Base-by-base conservation (phyloP, 1,140 invertebrate species). In the Caenorhabditis brenneri region DNA sequence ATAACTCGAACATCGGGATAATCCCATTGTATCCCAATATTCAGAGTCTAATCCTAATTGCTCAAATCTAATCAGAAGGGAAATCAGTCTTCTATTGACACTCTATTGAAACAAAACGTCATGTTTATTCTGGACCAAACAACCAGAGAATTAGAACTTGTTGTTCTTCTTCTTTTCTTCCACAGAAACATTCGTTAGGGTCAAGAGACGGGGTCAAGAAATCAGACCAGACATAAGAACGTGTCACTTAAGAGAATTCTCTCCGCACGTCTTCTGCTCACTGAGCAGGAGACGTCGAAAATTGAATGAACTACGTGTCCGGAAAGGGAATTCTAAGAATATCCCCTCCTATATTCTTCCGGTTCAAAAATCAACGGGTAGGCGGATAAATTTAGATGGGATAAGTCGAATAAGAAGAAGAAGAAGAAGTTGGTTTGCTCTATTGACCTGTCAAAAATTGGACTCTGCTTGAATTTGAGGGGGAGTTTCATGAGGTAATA, bases 341-440 rank as follows among this genome's bases (percentile, higher is more conserved):
- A 65, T 58, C 53, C 15, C 12, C 5, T 16, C 24, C 7, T 3
- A 12, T 24, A 6, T 31, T n/a, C 58, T 65, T 65, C 58, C 58
- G 58, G 58, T 65, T 65, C 58, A 65, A 33, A 19, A 65, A 65
- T 65, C 58, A 65, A 36, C 58, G 58, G 31, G 58, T 65, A 65
- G 58, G 58, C 58, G 58, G 58, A 19, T 58, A 29, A 58, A 58
- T 58, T 58, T 51, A 19, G 49, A 51, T 16, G 15, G 49, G n/a
- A 42, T 42, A 42, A 51, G 42, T 46, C 42, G 10, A 46, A 12
- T 16, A 51, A 6, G n/a, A 51, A 51, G n/a, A 22, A 3, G n/a
- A n/a, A n/a, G n/a, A n/a, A 5, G 39, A 12, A 42, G 39, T 42
- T 5, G 12, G 39, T 42, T 55, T 55, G 53, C 27, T 55, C 53